phyloP scores from a whole-genome alignment of 2,797 vertebrate genomes.

The Carduelis carduelis region DNA sequence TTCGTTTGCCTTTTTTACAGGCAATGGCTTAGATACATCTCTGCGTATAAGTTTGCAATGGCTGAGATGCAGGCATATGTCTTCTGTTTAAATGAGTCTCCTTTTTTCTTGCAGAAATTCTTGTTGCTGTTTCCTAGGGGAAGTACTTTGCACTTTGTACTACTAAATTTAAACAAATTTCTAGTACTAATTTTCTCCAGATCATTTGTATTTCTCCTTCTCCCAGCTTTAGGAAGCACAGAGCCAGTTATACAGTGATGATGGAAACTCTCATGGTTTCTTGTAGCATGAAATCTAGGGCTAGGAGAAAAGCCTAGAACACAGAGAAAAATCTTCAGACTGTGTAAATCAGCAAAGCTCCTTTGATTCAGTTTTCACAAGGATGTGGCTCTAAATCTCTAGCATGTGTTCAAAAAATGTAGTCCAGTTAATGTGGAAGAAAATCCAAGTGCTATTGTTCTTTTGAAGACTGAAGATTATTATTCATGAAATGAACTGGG shows the following conservation, averaged over 20 bases:
- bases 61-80: background rate
- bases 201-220: slow-evolving; percentile 11
- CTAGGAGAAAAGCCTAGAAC: slow-evolving; percentile 1
- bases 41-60: background rate
- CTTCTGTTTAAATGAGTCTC: background rate
- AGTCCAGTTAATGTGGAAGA: slow-evolving; percentile 41
- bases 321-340: slow-evolving; percentile 53
- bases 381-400: slow-evolving; percentile 17
- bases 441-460: slow-evolving; percentile 28
- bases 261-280: slow-evolving; percentile 13
- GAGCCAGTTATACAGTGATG: background rate
- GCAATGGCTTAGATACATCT: background rate
- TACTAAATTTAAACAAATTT: slow-evolving; percentile 43
- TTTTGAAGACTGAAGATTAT: slow-evolving; percentile 10
- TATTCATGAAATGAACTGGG: slow-evolving; percentile 36
- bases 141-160: slow-evolving; percentile 12
- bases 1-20: background rate
- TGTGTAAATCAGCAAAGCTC: slow-evolving; percentile 52
- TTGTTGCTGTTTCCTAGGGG: slow-evolving; percentile 11
- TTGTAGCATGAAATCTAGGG: slow-evolving; percentile 27
- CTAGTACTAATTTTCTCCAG: background rate
- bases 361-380: slow-evolving; percentile 59
- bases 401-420: slow-evolving; percentile 41
- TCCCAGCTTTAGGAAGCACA: background rate
- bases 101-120: slow-evolving; percentile 7